Base-by-base conservation (phyloP, 2,113 vertebrate genomes). In the Catharus bicknelli region DNA sequence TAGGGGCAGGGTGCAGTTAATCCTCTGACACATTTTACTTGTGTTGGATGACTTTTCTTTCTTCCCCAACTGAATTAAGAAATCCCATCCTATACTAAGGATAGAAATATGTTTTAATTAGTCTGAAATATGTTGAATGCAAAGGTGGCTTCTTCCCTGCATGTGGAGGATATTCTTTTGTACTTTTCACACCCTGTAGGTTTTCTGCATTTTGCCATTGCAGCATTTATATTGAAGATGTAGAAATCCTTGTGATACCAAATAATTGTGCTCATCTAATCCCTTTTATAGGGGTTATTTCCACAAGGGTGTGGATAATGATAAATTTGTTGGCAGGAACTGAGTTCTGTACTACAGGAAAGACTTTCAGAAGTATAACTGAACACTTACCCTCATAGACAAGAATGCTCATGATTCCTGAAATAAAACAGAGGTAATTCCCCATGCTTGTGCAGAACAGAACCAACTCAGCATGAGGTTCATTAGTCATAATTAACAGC, bases 251-350 rank as follows among this genome's bases (percentile, higher is more conserved):
- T 61, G 9, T 59, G 75, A 59, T 58, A 79, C 21, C 21, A 22
- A 74, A 9, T 76, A 45, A 70, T 87, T 51, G 68, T 62, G 36
- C 42, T 88, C 54, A n/a, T 78, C 40, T 58, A 81, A 82, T 83
- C 50, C 30, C 45, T 75, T 75, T 83, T 45, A 51, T 66, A 81
- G 51, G 29, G 26, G 8, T 40, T 87, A n/a, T 81, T 91, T 78
- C 91, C 72, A 21, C 29, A 57, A n/a, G 85, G 85, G 76, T 77
- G 79, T 94, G 83, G 63, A 42, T 91, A 87, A 84, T 63, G 42
- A 68, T 90, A 73, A 48, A 89, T 90, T 64, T 69, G 17, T 75
- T 95, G 90, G 69, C 85, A 91, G 50, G 43, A 85, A 7, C 10
- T 8, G 58, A 36, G 32, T 32, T 88, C 43, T 72, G 29, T 48